These are phyloP conservation scores for Argyrosomus japonicus DNA, from an alignment of 2,113 vertebrate species.

Conservation along the genomic window DNA sequence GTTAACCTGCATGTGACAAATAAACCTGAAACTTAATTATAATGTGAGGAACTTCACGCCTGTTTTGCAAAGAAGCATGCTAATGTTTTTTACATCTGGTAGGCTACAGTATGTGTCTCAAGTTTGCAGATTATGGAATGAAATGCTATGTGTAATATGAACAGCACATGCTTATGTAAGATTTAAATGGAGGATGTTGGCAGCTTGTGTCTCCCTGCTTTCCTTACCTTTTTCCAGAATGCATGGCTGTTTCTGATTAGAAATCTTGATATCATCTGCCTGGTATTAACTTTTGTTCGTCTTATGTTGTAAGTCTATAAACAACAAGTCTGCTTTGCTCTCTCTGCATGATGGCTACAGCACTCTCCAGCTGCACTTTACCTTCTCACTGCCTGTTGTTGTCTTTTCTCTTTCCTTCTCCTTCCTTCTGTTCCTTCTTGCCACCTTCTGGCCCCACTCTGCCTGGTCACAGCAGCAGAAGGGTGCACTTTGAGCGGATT, in stretches of 20 bases:
- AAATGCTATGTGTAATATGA: constrained; percentile 1
- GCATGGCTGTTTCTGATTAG: constrained; percentile 52
- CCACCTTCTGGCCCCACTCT: constrained; percentile 47
- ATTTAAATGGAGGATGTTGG: constrained; percentile 17
- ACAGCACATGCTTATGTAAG: neutral
- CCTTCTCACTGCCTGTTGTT: constrained; percentile 76
- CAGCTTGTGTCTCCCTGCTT: constrained; percentile 6
- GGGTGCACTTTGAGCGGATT: constrained; percentile 94
- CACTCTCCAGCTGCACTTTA: constrained; percentile 69
- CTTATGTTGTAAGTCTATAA: constrained; percentile 29
- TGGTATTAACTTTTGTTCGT: constrained; percentile 22
- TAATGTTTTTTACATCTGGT: neutral
- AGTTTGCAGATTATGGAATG: constrained; percentile 1
- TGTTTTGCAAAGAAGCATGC: constrained; percentile 12
- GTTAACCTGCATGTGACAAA: too few relatives aligned
- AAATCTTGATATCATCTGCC: constrained; percentile 15
- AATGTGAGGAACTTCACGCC: neutral
- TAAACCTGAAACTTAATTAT: neutral
- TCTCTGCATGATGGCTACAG: constrained; percentile 56
- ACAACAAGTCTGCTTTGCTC: constrained; percentile 53
- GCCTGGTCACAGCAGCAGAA: constrained; percentile 88
- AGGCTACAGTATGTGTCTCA: neutral
- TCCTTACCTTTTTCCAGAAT: constrained; percentile 40
- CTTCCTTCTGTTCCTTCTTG: constrained; percentile 40
- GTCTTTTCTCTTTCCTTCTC: constrained; percentile 70